Evolutionary conservation across 2,797 vertebrate genomes (phyloP), one percentile per base, ranked within the genome.

Genomic region (Salarias fasciatus): DNA sequence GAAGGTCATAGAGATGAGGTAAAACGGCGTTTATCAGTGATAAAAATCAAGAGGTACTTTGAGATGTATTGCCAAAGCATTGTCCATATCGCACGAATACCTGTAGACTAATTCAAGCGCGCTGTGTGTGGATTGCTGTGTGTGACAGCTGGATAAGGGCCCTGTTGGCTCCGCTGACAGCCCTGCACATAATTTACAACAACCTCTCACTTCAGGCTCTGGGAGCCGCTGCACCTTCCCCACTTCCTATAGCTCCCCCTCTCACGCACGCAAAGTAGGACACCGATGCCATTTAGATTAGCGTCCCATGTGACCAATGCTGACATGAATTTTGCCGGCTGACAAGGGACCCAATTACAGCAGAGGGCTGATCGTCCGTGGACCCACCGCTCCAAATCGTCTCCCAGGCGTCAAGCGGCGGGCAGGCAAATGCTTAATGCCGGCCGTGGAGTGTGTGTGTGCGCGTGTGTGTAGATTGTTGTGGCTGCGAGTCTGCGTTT

Each of bases 341-440:
- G 86, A 91, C 89, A 84, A 82, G 90, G 84, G 90, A 90, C 81
- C 89, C 90, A 92, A 92, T 91, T 92, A 93, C 87, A 80, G 86
- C 75, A 63, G 88, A 84, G 84, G 71, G 75, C 82, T 77, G 78
- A 79, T 87, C 55, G 76, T 89, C 82, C 67, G 15, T 7, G 36
- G 82, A 69, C 76, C 77, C 77, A 47, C 75, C 59, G n/a, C 83
- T 85, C 88, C 77, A 84, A 87, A 91, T 87, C 58, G 68, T 69
- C 71, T 86, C 84, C 74, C 66, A 31, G 58, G 72, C 41, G 73
- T 69, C 81, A 78, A 56, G 65, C 15, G 13, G 70, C 43, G 51
- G 66, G 42, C 40, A 43, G 56, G 15, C 51, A 41, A 70, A 63
- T 65, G 55, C 80, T 61, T 69, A 59, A 52, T 43, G 3, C 29